Conservation (phyloP, 2,888 invertebrate species). For the Slavum lentiscoides region DNA sequence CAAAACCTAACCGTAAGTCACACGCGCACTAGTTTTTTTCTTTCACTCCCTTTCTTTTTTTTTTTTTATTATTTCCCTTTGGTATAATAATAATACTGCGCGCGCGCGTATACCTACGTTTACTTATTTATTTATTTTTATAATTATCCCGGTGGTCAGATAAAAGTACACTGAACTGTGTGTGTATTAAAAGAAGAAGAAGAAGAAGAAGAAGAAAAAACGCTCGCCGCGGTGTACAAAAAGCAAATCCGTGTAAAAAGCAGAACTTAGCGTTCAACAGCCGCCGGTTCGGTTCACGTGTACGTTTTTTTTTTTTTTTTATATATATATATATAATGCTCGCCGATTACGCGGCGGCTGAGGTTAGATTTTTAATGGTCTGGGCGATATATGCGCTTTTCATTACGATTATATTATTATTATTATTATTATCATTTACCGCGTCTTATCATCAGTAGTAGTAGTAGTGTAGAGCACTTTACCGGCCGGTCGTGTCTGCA, state of each 20-base stretch:
- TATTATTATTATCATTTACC: no score
- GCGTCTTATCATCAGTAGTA: no score
- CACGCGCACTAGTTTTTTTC: conserved; percentile 1
- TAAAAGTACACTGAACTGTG: conserved; percentile 50
- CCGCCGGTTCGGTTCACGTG: conserved; percentile 8
- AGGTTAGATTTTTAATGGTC: no score
- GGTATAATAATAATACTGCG: no score
- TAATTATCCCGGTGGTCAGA: conserved; percentile 41
- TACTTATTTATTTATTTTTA: conserved; percentile 10
- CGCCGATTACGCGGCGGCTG: no score
- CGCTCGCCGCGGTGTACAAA: conserved; percentile 18
- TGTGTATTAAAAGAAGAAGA: conserved; percentile 10
- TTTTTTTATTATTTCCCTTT: neutral
- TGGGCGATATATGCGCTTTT: no score
- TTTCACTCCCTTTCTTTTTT: neutral
- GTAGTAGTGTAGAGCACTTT: no score
- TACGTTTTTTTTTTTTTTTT: no score
- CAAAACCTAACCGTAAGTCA: conserved; percentile 27
- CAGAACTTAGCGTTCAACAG: conserved; percentile 13
- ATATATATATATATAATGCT: no score
- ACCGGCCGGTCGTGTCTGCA: no score
- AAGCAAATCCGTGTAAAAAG: conserved; percentile 46
- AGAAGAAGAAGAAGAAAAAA: neutral
- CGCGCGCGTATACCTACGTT: neutral
- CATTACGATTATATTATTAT: no score